phyloP scores from a whole-genome alignment of 2,113 vertebrate genomes.

The Gopherus evgoodei region DNA sequence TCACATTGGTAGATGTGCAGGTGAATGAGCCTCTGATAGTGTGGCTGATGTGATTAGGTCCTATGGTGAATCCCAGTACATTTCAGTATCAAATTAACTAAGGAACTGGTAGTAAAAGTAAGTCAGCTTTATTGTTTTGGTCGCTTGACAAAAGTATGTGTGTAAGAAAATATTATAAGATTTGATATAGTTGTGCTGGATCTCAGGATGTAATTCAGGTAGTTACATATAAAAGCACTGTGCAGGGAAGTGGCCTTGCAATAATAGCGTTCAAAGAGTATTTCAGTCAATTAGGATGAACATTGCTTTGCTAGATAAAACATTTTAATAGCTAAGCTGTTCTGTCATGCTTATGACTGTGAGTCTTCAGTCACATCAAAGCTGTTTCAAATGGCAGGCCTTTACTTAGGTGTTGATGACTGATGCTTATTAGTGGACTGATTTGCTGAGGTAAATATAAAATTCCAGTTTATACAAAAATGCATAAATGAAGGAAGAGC shows the following conservation, averaged over 20 bases:
- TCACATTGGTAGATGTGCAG: no score
- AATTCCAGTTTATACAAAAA: constrained; percentile 53
- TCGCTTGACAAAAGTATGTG: constrained; percentile 33
- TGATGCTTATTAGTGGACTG: constrained; percentile 62
- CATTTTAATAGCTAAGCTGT: constrained; percentile 52
- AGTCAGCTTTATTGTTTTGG: constrained; percentile 52
- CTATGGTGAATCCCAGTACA: constrained; percentile 5
- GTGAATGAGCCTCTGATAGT: no score
- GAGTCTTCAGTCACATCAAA: constrained; percentile 66
- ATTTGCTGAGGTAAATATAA: constrained; percentile 64
- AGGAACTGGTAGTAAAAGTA: constrained; percentile 67
- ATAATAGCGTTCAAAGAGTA: constrained; percentile 49
- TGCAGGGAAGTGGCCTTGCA: constrained; percentile 30
- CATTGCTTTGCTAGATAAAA: constrained; percentile 60
- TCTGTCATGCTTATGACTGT: constrained; percentile 15
- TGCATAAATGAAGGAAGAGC: neutral
- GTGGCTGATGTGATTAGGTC: no score
- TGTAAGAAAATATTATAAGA: constrained; percentile 46
- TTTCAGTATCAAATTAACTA: constrained; percentile 55
- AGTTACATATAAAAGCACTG: neutral
- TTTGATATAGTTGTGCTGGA: constrained; percentile 39
- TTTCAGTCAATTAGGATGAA: constrained; percentile 56
- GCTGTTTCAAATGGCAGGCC: constrained; percentile 57
- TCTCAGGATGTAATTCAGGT: constrained; percentile 39
- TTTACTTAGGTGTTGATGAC: constrained; percentile 63